Evolutionary conservation across 2,888 invertebrate species (phyloP).

Genomic region (Agriopis marginaria): DNA sequence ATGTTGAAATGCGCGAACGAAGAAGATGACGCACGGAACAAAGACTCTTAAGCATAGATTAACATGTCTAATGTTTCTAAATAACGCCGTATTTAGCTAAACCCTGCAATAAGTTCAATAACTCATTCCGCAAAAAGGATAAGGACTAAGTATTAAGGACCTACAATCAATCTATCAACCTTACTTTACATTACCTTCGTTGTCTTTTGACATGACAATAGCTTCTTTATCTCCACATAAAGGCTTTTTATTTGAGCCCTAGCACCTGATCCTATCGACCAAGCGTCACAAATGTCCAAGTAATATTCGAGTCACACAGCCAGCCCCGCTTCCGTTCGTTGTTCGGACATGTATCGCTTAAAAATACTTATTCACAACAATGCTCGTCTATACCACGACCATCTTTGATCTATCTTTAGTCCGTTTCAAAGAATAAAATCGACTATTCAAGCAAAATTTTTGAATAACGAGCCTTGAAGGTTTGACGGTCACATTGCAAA

Average conservation of each 20-base stretch:
- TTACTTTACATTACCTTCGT: conserved; percentile 8
- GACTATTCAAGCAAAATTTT: conserved; percentile 31
- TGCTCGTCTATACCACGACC: conserved; percentile 48
- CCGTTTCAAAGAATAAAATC: conserved; percentile 57
- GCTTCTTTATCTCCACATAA: conserved; percentile 23
- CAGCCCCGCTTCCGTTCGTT: conserved; percentile 71
- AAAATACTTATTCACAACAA: conserved; percentile 70
- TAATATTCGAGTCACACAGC: conserved; percentile 72
- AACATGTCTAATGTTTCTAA: no score
- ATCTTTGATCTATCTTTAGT: conserved; percentile 62
- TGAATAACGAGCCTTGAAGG: conserved; percentile 17
- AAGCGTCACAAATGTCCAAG: conserved; percentile 51
- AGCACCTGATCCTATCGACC: conserved; percentile 49
- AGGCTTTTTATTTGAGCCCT: conserved; percentile 32
- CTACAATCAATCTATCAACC: neutral
- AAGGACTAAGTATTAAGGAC: neutral
- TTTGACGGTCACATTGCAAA: conserved; percentile 22
- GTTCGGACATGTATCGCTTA: conserved; percentile 74
- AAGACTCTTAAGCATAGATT: no score
- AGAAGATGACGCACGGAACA: no score
- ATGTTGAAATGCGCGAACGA: no score
- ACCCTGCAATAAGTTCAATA: neutral
- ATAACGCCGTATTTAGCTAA: neutral
- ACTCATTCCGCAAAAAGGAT: neutral
- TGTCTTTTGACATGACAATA: conserved; percentile 23